Evolutionary conservation across 2,797 vertebrate species (phyloP).

Genomic region (Kryptopterus vitreolus): DNA sequence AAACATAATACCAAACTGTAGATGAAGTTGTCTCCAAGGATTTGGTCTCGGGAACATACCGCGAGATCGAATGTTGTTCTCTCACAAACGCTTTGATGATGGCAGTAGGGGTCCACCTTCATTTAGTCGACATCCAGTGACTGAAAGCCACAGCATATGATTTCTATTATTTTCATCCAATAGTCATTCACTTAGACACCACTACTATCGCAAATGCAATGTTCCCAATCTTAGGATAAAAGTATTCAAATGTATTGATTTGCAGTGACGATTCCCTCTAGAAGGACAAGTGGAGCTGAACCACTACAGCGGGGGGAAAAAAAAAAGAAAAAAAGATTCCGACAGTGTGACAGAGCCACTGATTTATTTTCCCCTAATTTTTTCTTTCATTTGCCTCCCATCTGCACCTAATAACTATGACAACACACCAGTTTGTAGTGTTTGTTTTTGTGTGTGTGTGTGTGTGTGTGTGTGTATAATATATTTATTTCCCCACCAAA

Average conservation of each 20-base stretch:
- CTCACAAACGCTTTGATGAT: neutral
- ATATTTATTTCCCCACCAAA: constrained; percentile 7
- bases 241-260: neutral
- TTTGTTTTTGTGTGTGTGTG: too few species aligned
- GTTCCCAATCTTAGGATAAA: neutral
- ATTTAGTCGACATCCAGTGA: neutral
- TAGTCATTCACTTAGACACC: neutral
- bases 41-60: neutral
- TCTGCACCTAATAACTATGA: constrained; percentile 6
- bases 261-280: neutral
- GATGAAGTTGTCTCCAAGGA: neutral
- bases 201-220: neutral
- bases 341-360: neutral
- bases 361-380: neutral
- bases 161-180: constrained; percentile 1
- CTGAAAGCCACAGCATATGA: neutral
- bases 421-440: neutral
- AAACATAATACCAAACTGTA: neutral
- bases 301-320: too few species aligned
- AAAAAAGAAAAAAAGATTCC: neutral
- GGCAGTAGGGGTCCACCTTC: neutral
- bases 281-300: neutral
- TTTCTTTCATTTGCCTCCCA: neutral
- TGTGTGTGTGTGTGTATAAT: neutral
- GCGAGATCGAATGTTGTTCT: neutral